phyloP scores from a whole-genome alignment of 2,888 invertebrate species.

The Thalpophila matura region DNA sequence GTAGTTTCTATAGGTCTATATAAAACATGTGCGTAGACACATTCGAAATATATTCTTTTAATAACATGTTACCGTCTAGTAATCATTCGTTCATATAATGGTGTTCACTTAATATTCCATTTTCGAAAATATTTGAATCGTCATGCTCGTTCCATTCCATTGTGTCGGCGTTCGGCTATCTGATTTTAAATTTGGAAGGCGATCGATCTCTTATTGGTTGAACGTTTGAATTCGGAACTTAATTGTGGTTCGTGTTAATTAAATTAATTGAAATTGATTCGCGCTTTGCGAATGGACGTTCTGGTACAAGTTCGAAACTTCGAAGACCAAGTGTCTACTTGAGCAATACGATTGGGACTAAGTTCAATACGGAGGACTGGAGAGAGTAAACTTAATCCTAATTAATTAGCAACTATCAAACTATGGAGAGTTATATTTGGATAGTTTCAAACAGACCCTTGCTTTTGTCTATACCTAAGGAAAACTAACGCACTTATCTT shows the following conservation, averaged over 20 bases:
- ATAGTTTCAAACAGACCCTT: background rate
- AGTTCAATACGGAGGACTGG: constrained; percentile 18
- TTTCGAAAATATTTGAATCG: constrained; percentile 90
- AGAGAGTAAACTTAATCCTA: constrained; percentile 13
- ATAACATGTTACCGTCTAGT: constrained; percentile 83
- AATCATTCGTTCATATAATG: constrained; percentile 87
- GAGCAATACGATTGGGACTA: constrained; percentile 18
- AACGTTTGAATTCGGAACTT: constrained; percentile 79
- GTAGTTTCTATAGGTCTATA: constrained; percentile 10
- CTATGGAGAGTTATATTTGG: background rate
- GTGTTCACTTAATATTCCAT: constrained; percentile 90
- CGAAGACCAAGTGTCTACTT: constrained; percentile 18
- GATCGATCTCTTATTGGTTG: constrained; percentile 83
- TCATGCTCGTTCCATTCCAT: constrained; percentile 89
- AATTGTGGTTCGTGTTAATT: constrained; percentile 75
- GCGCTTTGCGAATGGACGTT: constrained; percentile 34
- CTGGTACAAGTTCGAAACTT: constrained; percentile 41
- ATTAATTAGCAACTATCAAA: constrained; percentile 13
- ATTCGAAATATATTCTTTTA: constrained; percentile 75
- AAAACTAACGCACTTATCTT: constrained; percentile 9
- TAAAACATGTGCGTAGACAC: constrained; percentile 44
- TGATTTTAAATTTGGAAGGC: constrained; percentile 88
- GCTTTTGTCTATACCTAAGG: background rate
- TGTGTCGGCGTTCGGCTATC: constrained; percentile 85
- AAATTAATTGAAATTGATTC: constrained; percentile 66